A percentile compares a stretch with the other conserved stretches of the same genome.
These are phyloP conservation scores for Lordiphosa clarofinis DNA, from an alignment of 1,140 invertebrate genomes.

Conservation along the genomic window DNA sequence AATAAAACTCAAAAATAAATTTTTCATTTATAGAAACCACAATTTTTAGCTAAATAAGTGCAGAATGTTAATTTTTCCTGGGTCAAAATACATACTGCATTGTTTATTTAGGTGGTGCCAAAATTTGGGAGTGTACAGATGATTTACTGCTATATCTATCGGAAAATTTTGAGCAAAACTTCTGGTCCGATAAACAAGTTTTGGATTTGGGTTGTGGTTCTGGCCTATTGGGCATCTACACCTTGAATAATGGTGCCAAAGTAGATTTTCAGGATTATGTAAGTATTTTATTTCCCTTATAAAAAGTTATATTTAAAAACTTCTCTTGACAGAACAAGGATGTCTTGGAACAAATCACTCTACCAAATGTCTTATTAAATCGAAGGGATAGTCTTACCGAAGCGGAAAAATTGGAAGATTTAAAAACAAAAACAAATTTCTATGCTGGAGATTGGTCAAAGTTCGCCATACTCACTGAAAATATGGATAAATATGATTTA, in stretches of 20 bases:
- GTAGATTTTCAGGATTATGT: constrained; percentile 96
- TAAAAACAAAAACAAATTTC: constrained; percentile 82
- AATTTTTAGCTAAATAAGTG: too few species aligned
- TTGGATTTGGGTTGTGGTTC: constrained; percentile 93
- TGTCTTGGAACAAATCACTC: constrained; percentile 82
- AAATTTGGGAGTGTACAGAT: constrained; percentile 93
- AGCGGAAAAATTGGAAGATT: constrained; percentile 71
- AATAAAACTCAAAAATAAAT: too few species aligned
- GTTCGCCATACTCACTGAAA: constrained; percentile 81
- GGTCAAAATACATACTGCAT: too few species aligned
- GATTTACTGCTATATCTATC: constrained; percentile 86
- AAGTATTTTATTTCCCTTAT: constrained; percentile 77
- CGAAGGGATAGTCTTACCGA: constrained; percentile 80
- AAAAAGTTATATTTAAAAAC: background rate
- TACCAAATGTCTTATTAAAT: constrained; percentile 90
- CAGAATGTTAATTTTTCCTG: too few species aligned
- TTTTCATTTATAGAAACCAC: too few species aligned
- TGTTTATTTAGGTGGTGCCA: constrained; percentile 88
- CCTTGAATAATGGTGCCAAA: constrained; percentile 83
- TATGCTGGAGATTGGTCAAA: constrained; percentile 90
- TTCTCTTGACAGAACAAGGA: constrained; percentile 56
- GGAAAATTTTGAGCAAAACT: constrained; percentile 52
- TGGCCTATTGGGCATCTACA: constrained; percentile 89
- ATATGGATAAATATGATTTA: constrained; percentile 85
- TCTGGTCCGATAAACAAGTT: constrained; percentile 80